phyloP scores from a whole-genome alignment of 2,113 vertebrate genomes.

The Megaptera novaeangliae region DNA sequence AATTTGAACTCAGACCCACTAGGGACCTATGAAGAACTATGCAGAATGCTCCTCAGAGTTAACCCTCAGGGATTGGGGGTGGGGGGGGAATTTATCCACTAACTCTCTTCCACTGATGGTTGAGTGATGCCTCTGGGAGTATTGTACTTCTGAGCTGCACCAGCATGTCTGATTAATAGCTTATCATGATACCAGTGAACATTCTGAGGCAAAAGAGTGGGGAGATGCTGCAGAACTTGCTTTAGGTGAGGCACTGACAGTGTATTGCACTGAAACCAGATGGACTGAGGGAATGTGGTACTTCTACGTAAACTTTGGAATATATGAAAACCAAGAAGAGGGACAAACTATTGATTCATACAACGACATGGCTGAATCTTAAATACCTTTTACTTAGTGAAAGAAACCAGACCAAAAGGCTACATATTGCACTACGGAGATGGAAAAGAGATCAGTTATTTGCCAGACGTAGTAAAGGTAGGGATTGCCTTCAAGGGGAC shows the following conservation, averaged over 20 bases:
- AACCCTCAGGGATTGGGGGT: background rate
- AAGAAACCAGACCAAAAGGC: background rate
- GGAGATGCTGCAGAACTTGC: background rate
- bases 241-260: rapidly evolving
- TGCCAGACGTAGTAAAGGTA: background rate
- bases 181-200: background rate
- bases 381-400: background rate
- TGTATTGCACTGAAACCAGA: background rate
- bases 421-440: background rate
- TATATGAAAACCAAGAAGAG: background rate
- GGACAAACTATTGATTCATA: background rate
- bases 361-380: background rate
- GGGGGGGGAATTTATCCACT: background rate
- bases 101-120: background rate
- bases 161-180: background rate
- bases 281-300: background rate
- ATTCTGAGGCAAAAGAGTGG: background rate
- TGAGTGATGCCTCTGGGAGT: background rate
- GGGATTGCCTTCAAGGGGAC: background rate
- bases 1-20: background rate
- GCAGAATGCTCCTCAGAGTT: background rate
- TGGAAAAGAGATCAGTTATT: background rate
- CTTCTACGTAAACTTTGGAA: background rate
- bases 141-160: background rate
- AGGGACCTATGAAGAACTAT: background rate